Evolutionary conservation across 2,888 invertebrate species (phyloP).

Genomic region (Nasonia oneida): DNA sequence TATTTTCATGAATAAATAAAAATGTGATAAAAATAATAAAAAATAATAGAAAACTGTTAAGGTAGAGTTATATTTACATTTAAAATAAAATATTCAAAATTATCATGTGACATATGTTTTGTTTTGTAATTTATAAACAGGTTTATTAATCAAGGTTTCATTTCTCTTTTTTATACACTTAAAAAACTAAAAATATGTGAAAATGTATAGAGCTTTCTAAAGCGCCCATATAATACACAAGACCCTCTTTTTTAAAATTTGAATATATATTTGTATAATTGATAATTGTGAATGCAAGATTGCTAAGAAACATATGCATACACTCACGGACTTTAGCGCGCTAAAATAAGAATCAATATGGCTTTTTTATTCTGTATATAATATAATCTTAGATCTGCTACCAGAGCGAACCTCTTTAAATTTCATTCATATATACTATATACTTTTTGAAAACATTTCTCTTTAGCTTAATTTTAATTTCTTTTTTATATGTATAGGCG

Average conservation of each 20-base stretch:
- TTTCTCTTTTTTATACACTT: slow-evolving; percentile 8
- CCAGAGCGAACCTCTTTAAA: background rate
- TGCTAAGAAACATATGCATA: background rate
- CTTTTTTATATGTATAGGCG: background rate
- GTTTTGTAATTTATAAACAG: slow-evolving; percentile 6
- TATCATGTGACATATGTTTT: background rate
- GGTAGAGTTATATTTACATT: background rate
- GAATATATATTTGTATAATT: background rate
- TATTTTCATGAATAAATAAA: background rate
- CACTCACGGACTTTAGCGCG: background rate
- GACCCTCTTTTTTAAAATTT: background rate
- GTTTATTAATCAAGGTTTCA: background rate
- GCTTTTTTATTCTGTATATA: background rate
- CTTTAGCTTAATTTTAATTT: background rate
- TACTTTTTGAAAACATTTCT: background rate
- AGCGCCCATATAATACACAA: background rate
- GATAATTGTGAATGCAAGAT: slow-evolving; percentile 6
- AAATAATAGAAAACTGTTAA: background rate
- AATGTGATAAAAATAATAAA: too few species aligned
- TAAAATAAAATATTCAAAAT: background rate
- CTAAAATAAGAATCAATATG: slow-evolving; percentile 14
- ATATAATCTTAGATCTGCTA: background rate
- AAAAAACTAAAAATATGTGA: slow-evolving; percentile 3
- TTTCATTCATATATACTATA: slow-evolving; percentile 6
- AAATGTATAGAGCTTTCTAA: background rate